A percentile compares a stretch with the other conserved stretches of the same genome.
Conservation (phyloP, 2,888 invertebrate species). For the Eupithecia vulgata region DNA sequence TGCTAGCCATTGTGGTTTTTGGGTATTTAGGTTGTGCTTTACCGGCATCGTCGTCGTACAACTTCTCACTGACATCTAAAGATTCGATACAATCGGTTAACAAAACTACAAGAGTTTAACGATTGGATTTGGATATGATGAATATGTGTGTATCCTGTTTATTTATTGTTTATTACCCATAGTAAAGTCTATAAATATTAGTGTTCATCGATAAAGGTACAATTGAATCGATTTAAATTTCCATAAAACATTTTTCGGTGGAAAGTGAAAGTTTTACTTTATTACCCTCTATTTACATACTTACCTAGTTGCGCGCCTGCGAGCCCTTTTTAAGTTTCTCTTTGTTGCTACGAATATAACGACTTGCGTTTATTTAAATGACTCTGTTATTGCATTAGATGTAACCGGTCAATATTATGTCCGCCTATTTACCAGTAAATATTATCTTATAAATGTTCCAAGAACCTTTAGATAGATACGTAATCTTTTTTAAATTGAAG, state of each 20-base stretch:
- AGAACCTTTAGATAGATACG: no score
- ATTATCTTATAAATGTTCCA: not conserved
- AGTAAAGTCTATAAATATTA: not conserved
- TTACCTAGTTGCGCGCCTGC: conserved; percentile 24
- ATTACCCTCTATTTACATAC: conserved; percentile 37
- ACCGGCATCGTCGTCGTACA: not conserved
- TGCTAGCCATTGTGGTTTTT: not conserved
- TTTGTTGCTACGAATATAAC: conserved; percentile 30
- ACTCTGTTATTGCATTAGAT: conserved; percentile 22
- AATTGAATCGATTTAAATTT: conserved; percentile 11
- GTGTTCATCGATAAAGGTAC: not conserved
- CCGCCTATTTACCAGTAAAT: not conserved
- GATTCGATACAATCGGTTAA: not conserved
- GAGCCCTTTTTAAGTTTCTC: conserved; percentile 41
- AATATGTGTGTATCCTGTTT: not conserved
- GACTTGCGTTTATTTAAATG: conserved; percentile 24
- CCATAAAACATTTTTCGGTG: conserved; percentile 35
- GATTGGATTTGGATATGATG: not conserved
- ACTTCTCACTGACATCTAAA: not conserved
- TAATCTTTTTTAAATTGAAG: no score
- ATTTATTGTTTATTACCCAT: not conserved
- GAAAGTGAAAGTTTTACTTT: conserved; percentile 42
- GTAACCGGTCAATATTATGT: not conserved
- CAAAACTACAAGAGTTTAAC: not conserved
- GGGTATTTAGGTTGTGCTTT: not conserved